These are phyloP conservation scores for Mirza zaza DNA, from an alignment of 2,113 vertebrate species.

Conservation along the genomic window DNA sequence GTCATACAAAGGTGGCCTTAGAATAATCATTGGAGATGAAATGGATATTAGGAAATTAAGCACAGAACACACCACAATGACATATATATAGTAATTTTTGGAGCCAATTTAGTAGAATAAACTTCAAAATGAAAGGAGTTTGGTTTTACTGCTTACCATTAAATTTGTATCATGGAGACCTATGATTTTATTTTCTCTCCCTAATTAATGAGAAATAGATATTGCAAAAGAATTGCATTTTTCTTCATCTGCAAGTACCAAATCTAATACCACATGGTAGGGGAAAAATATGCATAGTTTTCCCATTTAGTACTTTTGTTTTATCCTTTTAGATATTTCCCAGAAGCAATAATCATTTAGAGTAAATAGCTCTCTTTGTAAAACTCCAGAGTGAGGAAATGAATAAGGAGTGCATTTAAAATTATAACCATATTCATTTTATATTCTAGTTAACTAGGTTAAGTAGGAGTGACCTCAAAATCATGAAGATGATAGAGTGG, in stretches of 20 bases:
- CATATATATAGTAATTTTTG: neutral
- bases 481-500: neutral
- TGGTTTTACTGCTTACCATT: neutral
- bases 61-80: neutral
- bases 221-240: neutral
- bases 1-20: neutral
- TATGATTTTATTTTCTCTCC: neutral
- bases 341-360: neutral
- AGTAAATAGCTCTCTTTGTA: neutral
- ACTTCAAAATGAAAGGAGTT: neutral
- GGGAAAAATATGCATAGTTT: neutral
- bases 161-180: neutral
- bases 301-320: neutral
- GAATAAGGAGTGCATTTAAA: neutral
- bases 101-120: neutral
- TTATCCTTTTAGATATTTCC: neutral
- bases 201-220: neutral
- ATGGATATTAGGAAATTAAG: neutral
- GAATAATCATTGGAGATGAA: neutral
- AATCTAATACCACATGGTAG: neutral
- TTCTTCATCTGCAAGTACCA: neutral
- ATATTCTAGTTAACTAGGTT: neutral
- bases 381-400: neutral
- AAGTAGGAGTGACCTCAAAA: neutral
- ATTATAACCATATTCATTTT: neutral